phyloP scores from a whole-genome alignment of 2,888 invertebrate genomes.

The Pegoplata infirma region DNA sequence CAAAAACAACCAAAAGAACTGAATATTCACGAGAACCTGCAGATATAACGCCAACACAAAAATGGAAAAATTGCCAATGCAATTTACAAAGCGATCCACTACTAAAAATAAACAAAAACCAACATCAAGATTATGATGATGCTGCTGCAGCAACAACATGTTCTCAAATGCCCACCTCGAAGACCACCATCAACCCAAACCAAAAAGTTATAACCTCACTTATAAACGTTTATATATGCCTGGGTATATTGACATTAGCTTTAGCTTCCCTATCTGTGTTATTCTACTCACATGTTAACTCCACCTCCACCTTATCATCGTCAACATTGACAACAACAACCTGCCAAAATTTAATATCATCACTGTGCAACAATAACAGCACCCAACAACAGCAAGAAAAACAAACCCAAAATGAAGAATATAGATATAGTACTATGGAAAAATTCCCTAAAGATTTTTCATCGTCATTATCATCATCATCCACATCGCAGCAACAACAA shows the following conservation, averaged over 20 bases:
- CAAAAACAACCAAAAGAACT: no score
- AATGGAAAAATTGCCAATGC: conserved; percentile 66
- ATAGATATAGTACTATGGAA: neutral
- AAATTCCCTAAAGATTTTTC: conserved; percentile 34
- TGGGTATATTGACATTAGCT: conserved; percentile 72
- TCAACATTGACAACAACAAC: conserved; percentile 13
- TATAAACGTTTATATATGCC: conserved; percentile 70
- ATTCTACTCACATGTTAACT: conserved; percentile 71
- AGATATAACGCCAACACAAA: conserved; percentile 49
- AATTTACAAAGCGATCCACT: conserved; percentile 55
- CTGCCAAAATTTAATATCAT: conserved; percentile 51
- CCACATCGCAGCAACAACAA: conserved; percentile 19
- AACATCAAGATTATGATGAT: neutral
- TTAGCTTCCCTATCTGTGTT: conserved; percentile 72
- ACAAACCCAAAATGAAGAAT: neutral
- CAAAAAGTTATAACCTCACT: conserved; percentile 60
- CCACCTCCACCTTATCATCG: conserved; percentile 19
- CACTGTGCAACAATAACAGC: neutral
- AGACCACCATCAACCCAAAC: no score
- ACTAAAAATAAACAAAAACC: conserved; percentile 48
- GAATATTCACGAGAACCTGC: conserved; percentile 47
- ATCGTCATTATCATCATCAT: conserved; percentile 33
- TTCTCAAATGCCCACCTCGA: conserved; percentile 7
- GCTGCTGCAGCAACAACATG: conserved; percentile 21
- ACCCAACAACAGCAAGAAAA: conserved; percentile 9